Evolutionary conservation across 2,797 vertebrate species (phyloP).

Genomic region (Apodemus agrarius): DNA sequence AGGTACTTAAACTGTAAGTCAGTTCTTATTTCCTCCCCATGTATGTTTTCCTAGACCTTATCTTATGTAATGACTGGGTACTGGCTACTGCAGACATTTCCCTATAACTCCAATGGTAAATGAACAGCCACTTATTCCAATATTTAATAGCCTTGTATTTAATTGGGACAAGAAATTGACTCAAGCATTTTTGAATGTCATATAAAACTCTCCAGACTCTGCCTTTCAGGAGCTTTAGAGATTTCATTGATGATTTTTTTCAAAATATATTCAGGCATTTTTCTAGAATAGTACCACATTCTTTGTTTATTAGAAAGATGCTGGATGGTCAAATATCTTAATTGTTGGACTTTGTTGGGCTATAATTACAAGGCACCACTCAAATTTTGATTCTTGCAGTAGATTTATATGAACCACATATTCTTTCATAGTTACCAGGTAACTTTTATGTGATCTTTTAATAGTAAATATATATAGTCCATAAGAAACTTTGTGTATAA

Average conservation of each 20-base stretch:
- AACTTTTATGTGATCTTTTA: background rate
- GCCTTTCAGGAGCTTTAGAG: background rate
- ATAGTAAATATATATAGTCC: background rate
- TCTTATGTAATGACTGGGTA: background rate
- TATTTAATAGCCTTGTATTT: background rate
- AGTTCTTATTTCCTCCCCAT: background rate
- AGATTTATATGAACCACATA: background rate
- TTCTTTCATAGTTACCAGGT: background rate
- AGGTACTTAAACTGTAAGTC: background rate
- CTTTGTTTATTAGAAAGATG: background rate
- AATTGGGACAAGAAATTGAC: background rate
- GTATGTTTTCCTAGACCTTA: background rate
- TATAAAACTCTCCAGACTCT: background rate
- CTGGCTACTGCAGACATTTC: background rate
- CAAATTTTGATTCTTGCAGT: background rate
- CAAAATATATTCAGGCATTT: background rate
- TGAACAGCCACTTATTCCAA: background rate
- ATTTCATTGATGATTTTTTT: background rate
- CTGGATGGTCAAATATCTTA: background rate
- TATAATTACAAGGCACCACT: background rate
- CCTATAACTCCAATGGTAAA: constrained; percentile 27
- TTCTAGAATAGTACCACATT: background rate
- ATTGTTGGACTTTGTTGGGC: background rate
- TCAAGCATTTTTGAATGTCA: background rate
- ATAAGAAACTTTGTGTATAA: background rate